A percentile compares a stretch with the other conserved stretches of the same genome.
Conservation (phyloP, 2,888 invertebrate species). For the Ctenicera cuprea region DNA sequence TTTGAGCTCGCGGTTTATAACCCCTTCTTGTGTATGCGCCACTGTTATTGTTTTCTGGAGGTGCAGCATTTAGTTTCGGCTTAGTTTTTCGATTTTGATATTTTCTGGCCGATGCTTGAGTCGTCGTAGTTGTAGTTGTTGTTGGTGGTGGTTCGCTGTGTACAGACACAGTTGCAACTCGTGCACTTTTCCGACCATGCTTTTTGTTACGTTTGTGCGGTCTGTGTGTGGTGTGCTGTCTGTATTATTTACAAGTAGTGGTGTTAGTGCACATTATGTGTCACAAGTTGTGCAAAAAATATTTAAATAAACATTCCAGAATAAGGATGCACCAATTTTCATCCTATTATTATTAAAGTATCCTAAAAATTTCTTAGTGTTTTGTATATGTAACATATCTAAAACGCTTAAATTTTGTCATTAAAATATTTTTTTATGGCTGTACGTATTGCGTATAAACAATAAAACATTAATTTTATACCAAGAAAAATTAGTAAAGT, state of each 20-base stretch:
- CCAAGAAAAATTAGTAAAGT: too few species aligned
- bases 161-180: slow-evolving; percentile 81
- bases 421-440: too few species aligned
- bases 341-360: too few species aligned
- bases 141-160: slow-evolving; percentile 76
- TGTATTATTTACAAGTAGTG: slow-evolving; percentile 72
- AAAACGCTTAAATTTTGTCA: too few species aligned
- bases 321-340: too few species aligned
- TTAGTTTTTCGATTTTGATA: slow-evolving; percentile 72
- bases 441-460: too few species aligned
- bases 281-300: slow-evolving; percentile 40
- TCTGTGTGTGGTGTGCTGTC: slow-evolving; percentile 69
- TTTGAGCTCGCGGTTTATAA: slow-evolving; percentile 81
- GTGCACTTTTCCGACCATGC: slow-evolving; percentile 73
- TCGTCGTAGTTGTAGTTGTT: slow-evolving; percentile 62
- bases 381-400: too few species aligned
- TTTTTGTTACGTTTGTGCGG: slow-evolving; percentile 66
- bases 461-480: too few species aligned
- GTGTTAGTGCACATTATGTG: slow-evolving; percentile 59
- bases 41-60: slow-evolving; percentile 69
- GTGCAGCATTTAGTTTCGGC: slow-evolving; percentile 56
- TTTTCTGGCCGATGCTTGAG: slow-evolving; percentile 75
- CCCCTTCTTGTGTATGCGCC: slow-evolving; percentile 74
- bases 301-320: neutral
- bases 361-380: too few species aligned